Percentiles rank a stretch among this genome's conserved stretches.
These are phyloP conservation scores for Chondrosia reniformis DNA, from an alignment of 37 sponge, comb jelly and placozoan genomes.

Conservation along the genomic window DNA sequence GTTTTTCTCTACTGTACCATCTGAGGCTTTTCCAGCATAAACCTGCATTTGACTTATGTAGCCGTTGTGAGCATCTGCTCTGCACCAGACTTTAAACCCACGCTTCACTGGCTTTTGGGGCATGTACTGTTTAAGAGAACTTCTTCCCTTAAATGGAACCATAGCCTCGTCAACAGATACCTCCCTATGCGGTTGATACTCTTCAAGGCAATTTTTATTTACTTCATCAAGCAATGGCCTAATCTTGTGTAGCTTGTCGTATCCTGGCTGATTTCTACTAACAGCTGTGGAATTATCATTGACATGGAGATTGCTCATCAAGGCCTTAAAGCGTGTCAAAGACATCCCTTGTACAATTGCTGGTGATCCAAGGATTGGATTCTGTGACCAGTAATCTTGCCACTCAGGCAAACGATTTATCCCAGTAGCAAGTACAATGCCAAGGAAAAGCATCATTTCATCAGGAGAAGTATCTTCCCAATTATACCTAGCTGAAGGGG, in stretches of 20 bases:
- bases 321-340: not conserved
- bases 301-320: slow-evolving; percentile 10
- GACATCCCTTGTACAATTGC: slow-evolving; percentile 19
- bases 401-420: slow-evolving; percentile 26
- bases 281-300: slow-evolving; percentile 10
- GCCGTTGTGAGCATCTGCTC: not conserved
- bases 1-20: not conserved
- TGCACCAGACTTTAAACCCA: slow-evolving; percentile 9
- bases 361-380: slow-evolving; percentile 10
- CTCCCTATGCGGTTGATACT: slow-evolving; percentile 4
- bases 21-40: not conserved
- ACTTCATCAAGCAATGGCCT: slow-evolving; percentile 12
- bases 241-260: slow-evolving; percentile 14
- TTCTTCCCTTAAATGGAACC: slow-evolving; percentile 4
- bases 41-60: not conserved
- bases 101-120: slow-evolving; percentile 6
- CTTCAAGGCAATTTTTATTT: not conserved
- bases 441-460: slow-evolving; percentile 25
- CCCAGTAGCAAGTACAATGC: slow-evolving; percentile 36
- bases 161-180: slow-evolving; percentile 22
- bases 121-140: slow-evolving; percentile 3
- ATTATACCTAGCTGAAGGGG: not conserved
- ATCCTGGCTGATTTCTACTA: not conserved
- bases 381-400: slow-evolving; percentile 13
- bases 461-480: slow-evolving; percentile 13